Percentiles rank a stretch among this genome's conserved stretches.
Evolutionary conservation across 2,797 vertebrate species (phyloP).

Genomic region (Triplophysa bombifrons): DNA sequence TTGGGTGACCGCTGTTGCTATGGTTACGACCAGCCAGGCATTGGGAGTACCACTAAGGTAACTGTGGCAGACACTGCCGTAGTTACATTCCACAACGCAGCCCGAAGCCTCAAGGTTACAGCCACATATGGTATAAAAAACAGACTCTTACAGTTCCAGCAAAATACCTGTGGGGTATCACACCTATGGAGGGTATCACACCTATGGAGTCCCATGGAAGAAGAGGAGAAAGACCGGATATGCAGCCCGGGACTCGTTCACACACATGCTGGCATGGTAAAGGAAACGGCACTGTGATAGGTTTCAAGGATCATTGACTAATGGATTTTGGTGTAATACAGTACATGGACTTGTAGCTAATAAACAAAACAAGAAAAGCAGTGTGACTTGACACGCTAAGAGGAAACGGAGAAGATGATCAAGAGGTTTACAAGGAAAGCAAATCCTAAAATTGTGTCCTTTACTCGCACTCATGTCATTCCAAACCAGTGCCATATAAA

Average conservation of each 20-base stretch:
- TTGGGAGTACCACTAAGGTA: background rate
- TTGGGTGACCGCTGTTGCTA: slow-evolving; percentile 27
- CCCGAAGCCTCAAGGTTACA: background rate
- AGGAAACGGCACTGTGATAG: background rate
- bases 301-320: slow-evolving; percentile 17
- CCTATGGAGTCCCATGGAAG: background rate
- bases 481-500: background rate
- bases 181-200: slow-evolving; percentile 26
- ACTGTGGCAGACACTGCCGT: background rate
- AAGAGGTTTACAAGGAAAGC: background rate
- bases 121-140: background rate
- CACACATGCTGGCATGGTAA: slow-evolving; percentile 6
- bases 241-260: background rate
- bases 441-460: background rate
- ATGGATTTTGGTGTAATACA: background rate
- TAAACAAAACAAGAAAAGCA: background rate
- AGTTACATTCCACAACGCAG: slow-evolving; percentile 4
- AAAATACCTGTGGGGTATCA: slow-evolving; percentile 20
- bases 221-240: slow-evolving; percentile 22
- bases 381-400: background rate
- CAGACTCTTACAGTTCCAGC: background rate
- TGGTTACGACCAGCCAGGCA: slow-evolving; percentile 28
- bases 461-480: background rate
- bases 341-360: background rate
- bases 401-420: background rate